A percentile compares a stretch with the other conserved stretches of the same genome.
Evolutionary conservation across 1,140 invertebrate genomes (phyloP).

Genomic region (Andricus grossulariae): DNA sequence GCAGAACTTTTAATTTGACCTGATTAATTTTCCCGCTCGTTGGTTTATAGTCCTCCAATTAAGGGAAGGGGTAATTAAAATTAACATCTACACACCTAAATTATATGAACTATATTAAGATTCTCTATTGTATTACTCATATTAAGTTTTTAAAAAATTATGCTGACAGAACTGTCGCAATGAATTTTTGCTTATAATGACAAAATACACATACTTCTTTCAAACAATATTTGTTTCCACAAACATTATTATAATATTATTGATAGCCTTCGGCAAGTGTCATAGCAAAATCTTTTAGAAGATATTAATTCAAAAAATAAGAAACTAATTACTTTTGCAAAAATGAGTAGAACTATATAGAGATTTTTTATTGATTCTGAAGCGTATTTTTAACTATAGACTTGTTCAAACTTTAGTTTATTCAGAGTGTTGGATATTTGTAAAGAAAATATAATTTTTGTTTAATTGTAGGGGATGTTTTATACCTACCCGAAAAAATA

Average conservation of each 20-base stretch:
- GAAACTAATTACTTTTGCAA: background rate
- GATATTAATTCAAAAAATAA: background rate
- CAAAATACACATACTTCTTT: background rate
- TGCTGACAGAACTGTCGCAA: constrained; percentile 33
- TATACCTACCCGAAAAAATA: no score
- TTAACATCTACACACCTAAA: no score
- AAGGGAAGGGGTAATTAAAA: no score
- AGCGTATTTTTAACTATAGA: background rate
- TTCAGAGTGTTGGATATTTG: no score
- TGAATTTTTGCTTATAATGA: background rate
- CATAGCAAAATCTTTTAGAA: background rate
- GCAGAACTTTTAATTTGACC: no score
- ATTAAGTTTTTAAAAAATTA: constrained; percentile 16
- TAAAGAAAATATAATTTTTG: no score
- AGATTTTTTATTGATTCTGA: background rate
- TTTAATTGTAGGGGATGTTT: no score
- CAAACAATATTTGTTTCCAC: constrained; percentile 17
- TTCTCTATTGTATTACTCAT: constrained; percentile 34
- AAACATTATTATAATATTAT: constrained; percentile 15
- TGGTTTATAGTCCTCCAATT: no score
- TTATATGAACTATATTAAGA: constrained; percentile 36
- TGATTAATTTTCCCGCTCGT: no score
- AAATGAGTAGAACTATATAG: background rate
- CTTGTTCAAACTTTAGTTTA: no score
- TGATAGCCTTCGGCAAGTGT: background rate